Conservation (phyloP, 2,888 invertebrate species). For the Acanthosepion lycidas region DNA sequence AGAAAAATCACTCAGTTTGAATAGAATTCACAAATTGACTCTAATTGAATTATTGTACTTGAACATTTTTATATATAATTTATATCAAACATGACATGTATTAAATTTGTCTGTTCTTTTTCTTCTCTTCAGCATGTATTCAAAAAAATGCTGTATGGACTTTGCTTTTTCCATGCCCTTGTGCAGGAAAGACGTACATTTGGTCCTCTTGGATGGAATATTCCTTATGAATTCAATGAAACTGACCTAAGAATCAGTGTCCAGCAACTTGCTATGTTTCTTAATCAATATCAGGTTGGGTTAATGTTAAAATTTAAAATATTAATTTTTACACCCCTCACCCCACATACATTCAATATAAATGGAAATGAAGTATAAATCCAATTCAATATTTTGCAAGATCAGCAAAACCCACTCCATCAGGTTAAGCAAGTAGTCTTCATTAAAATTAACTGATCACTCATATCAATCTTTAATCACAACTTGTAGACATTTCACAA, state of each 20-base stretch:
- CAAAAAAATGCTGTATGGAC: constrained; percentile 76
- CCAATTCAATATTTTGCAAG: neutral
- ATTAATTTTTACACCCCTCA: neutral
- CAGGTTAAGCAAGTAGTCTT: no score
- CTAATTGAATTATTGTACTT: neutral
- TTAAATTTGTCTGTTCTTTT: neutral
- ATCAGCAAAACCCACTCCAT: neutral
- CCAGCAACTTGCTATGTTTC: constrained; percentile 76
- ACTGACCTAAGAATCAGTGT: constrained; percentile 77
- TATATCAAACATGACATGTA: neutral
- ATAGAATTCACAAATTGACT: neutral
- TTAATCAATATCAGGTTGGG: constrained; percentile 75
- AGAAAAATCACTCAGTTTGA: neutral
- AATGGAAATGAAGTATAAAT: neutral
- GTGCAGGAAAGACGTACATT: constrained; percentile 77
- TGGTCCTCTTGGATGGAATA: constrained; percentile 77
- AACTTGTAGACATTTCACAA: no score
- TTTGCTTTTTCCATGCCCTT: constrained; percentile 77
- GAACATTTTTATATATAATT: neutral
- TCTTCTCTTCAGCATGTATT: constrained; percentile 68
- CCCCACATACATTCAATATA: no score
- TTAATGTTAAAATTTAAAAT: neutral
- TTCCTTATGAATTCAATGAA: constrained; percentile 77
- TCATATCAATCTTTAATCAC: no score
- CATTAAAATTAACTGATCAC: no score